phyloP scores from a whole-genome alignment of 2,797 vertebrate genomes.

The Gymnoscopelus microlampas region DNA sequence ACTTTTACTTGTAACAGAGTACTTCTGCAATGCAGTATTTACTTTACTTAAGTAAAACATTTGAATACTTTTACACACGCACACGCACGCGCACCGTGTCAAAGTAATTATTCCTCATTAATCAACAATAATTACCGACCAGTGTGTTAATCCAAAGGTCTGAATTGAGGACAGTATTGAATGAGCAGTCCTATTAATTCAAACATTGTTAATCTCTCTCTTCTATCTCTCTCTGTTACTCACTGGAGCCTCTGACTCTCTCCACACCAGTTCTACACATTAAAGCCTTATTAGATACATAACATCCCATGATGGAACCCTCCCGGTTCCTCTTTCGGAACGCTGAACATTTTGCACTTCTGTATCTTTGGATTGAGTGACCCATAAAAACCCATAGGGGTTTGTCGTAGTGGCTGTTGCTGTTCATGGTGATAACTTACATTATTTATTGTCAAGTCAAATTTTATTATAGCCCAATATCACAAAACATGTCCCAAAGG shows the following conservation, averaged over 20 bases:
- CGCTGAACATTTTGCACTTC: not conserved
- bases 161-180: constrained; percentile 61
- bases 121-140: constrained; percentile 55
- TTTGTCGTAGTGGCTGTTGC: too few species aligned
- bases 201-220: constrained; percentile 62
- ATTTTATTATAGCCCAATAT: too few species aligned
- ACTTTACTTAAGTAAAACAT: too few species aligned
- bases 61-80: too few species aligned
- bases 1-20: too few species aligned
- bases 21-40: too few species aligned
- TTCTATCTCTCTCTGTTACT: constrained; percentile 45
- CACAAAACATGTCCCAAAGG: too few species aligned
- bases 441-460: too few species aligned
- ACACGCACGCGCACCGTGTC: constrained; percentile 30
- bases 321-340: constrained; percentile 23
- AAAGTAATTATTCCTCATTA: constrained; percentile 74
- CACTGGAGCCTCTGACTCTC: constrained; percentile 26
- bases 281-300: constrained; percentile 63
- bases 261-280: constrained; percentile 12
- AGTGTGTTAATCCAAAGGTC: constrained; percentile 69
- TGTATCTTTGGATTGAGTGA: not conserved
- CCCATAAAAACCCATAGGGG: too few species aligned
- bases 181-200: constrained; percentile 72
- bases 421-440: too few species aligned
- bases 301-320: constrained; percentile 23